phyloP scores from a whole-genome alignment of 1,140 invertebrate genomes.

The Tetramorium parvispinum region DNA sequence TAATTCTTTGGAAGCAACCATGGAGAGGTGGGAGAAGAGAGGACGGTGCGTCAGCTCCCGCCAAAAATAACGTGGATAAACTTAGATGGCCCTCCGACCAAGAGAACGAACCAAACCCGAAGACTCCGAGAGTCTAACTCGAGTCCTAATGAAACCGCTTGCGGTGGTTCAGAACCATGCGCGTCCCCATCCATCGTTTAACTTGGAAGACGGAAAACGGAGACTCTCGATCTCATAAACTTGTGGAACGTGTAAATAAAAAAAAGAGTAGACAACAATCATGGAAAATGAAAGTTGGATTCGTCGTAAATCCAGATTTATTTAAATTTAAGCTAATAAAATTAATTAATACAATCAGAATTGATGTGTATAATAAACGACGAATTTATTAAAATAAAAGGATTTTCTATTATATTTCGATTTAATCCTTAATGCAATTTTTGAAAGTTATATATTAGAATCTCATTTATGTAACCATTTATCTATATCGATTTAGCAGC shows the following conservation, averaged over 20 bases:
- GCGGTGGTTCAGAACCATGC: conserved; percentile 28
- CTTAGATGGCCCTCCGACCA: conserved; percentile 84
- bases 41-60: conserved; percentile 84
- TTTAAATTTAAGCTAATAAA: not conserved
- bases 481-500: not conserved
- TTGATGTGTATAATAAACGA: not conserved
- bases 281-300: not conserved
- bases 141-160: conserved; percentile 79
- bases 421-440: not conserved
- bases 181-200: not conserved
- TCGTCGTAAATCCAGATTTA: not conserved
- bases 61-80: conserved; percentile 85
- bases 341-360: not conserved
- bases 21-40: conserved; percentile 64
- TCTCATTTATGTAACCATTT: conserved; percentile 13
- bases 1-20: conserved; percentile 69
- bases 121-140: conserved; percentile 74
- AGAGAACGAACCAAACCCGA: conserved; percentile 80
- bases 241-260: not conserved
- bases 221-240: not conserved
- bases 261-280: not conserved
- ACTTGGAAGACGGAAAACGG: not conserved
- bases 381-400: not conserved
- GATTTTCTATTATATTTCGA: not conserved
- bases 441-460: not conserved